These are phyloP conservation scores for Papilio machaon DNA, from an alignment of 1,140 invertebrate genomes.

Conservation along the genomic window DNA sequence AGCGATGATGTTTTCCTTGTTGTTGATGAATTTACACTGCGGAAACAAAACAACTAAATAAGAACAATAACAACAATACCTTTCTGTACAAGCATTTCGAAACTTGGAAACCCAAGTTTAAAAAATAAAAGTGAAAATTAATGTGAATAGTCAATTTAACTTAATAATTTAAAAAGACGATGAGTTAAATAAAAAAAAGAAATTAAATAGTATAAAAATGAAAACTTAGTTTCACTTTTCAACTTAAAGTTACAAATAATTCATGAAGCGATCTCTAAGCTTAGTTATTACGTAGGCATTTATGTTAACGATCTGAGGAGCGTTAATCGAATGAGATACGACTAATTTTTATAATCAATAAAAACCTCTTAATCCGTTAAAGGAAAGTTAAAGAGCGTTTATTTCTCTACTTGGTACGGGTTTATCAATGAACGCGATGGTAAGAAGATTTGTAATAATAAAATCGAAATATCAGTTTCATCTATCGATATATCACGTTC, in stretches of 20 bases:
- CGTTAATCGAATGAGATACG: not conserved
- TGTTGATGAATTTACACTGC: not conserved
- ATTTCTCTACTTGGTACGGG: slow-evolving; percentile 18
- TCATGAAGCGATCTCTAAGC: not conserved
- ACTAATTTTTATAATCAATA: slow-evolving; percentile 5
- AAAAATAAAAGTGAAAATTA: too few species aligned
- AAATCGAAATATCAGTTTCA: not conserved
- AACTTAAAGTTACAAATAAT: not conserved
- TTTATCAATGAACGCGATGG: not conserved
- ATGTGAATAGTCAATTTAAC: too few species aligned
- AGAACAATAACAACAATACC: not conserved
- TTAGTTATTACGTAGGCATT: not conserved
- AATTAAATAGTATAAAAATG: not conserved
- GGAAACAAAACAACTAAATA: not conserved
- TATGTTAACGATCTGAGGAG: not conserved
- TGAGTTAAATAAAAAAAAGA: too few species aligned
- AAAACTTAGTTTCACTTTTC: not conserved
- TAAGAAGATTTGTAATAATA: slow-evolving; percentile 4
- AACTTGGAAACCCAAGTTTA: too few species aligned
- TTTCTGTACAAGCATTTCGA: too few species aligned
- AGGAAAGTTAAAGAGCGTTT: slow-evolving; percentile 14
- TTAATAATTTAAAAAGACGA: too few species aligned
- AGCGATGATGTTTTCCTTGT: not conserved
- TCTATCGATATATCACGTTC: slow-evolving; percentile 4
- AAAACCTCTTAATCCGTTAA: slow-evolving; percentile 17